Evolutionary conservation across 2,797 vertebrate species (phyloP).

Genomic region (Rhinella marina): DNA sequence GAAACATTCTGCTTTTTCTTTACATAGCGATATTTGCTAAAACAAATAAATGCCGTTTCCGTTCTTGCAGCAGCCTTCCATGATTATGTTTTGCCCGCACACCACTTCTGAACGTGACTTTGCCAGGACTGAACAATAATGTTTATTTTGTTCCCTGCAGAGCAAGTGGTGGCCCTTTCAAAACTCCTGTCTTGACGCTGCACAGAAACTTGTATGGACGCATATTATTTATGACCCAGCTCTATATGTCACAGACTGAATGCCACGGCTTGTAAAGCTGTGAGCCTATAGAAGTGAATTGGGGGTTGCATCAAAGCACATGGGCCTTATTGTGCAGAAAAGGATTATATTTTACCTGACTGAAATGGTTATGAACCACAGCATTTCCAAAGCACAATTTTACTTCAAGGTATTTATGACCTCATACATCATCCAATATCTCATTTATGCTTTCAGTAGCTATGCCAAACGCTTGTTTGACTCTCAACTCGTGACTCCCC

Average conservation of each 20-base stretch:
- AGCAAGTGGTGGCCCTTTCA: conserved; percentile 35
- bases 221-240: conserved; percentile 21
- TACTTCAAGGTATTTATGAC: no score
- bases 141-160: conserved; percentile 47
- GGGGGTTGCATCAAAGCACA: not conserved
- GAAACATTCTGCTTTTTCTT: conserved; percentile 51
- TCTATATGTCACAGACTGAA: not conserved
- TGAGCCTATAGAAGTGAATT: not conserved
- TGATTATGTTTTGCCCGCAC: conserved; percentile 26
- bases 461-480: no score
- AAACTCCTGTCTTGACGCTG: conserved; percentile 8
- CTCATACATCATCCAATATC: no score
- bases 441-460: no score
- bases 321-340: no score
- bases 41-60: conserved; percentile 49
- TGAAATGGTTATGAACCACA: no score
- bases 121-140: conserved; percentile 41
- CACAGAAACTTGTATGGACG: conserved; percentile 33
- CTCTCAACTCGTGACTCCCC: no score
- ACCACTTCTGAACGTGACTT: conserved; percentile 52
- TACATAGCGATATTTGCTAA: conserved; percentile 43
- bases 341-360: no score
- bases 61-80: conserved; percentile 25
- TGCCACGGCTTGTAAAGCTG: not conserved
- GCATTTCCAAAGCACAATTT: no score